Evolutionary conservation across 2,888 invertebrate genomes (phyloP).

Genomic region (Lymantria dispar): DNA sequence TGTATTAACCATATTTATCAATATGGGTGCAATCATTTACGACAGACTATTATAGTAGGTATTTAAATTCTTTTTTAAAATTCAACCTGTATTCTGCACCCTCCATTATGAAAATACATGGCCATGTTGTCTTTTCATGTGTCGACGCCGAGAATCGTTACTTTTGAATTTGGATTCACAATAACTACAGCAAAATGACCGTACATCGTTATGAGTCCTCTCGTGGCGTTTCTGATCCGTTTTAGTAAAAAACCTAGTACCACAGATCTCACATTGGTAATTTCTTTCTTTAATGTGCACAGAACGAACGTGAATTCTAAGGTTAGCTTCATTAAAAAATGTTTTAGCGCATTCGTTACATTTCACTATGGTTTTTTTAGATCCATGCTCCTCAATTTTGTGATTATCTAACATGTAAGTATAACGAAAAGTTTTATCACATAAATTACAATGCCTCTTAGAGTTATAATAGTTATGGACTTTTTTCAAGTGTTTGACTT

Average conservation of each 20-base stretch:
- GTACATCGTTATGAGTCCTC: conserved; percentile 41
- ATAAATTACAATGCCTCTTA: conserved; percentile 31
- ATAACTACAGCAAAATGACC: conserved; percentile 40
- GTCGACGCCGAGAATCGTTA: conserved; percentile 48
- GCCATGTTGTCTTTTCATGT: conserved; percentile 46
- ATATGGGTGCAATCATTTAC: too few species aligned
- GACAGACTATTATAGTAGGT: too few species aligned
- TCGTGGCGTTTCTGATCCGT: conserved; percentile 48
- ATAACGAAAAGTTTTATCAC: conserved; percentile 40
- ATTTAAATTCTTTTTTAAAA: too few species aligned
- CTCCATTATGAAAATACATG: conserved; percentile 7
- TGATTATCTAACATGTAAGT: conserved; percentile 38
- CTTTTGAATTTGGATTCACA: conserved; percentile 48
- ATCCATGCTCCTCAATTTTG: conserved; percentile 42
- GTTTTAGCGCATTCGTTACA: conserved; percentile 48
- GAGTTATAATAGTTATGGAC: conserved; percentile 18
- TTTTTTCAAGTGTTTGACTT: conserved; percentile 22
- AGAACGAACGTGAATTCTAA: conserved; percentile 41
- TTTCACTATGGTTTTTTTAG: conserved; percentile 19
- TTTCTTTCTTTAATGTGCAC: conserved; percentile 49
- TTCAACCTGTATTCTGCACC: not conserved
- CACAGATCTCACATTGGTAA: conserved; percentile 39
- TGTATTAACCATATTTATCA: too few species aligned
- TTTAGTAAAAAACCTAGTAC: conserved; percentile 47
- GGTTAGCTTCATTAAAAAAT: conserved; percentile 34